Evolutionary conservation across 2,797 vertebrate genomes (phyloP), one percentile per base, ranked within the genome.

Genomic region (Hoplostethus atlanticus): DNA sequence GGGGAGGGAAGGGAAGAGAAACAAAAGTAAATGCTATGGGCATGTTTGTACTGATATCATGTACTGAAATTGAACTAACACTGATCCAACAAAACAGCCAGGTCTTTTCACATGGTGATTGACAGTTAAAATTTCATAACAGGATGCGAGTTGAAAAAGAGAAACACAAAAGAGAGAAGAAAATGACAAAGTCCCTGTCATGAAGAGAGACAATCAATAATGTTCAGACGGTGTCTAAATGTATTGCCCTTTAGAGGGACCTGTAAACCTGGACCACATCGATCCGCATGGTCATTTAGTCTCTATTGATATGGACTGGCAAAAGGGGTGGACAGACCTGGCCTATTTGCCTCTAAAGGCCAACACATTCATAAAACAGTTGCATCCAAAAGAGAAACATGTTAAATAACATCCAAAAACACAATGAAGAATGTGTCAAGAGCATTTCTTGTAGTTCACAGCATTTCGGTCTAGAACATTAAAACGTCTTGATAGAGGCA

Each of bases 241-340:
- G 61, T 21, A 58, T 52, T 82, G 81, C 59, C 86, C 78, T 89
- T 84, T 79, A 55, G 30, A 71, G 51, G 59, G 53, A 60, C n/a
- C 62, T 40, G 70, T 25, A 25, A 73, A 76, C 5, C 59, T 16
- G 44, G 40, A 52, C 60, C 38, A 44, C 15, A 84, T 84, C 0
- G 66, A 88, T 76, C 40, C 4, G 9, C 30, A 1, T 0, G 38
- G 11, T 36, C 59, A 7, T 42, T 74, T 17, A 56, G 25, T 34
- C 17, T 64, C 15, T 50, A 55, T 6, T 73, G 36, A 76, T 5
- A 44, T 38, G 48, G 50, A 31, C 12, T 62, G 13, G 38, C 0
- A 40, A 68, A 5, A 13, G 1, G 13, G 7, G 21, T 38, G 52
- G 30, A 61, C 16, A 36, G 55, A 62, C 15, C 52, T 42, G 53